phyloP scores from a whole-genome alignment of 2,888 invertebrate genomes.

The Scaptomyza polygonia region DNA sequence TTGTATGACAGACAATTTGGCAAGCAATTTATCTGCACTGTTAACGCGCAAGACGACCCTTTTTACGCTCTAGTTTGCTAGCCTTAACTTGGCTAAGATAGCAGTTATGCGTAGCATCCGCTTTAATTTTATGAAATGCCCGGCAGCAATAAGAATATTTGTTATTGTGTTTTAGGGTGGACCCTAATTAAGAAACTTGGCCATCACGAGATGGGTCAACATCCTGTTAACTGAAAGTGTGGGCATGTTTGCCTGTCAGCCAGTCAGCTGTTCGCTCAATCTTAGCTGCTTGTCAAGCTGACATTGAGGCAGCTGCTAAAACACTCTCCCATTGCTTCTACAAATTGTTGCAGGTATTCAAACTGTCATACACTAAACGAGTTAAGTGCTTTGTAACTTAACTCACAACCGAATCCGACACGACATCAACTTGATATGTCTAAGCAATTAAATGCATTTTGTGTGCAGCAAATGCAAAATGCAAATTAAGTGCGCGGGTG shows the following conservation, averaged over 20 bases:
- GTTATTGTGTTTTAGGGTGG: neutral
- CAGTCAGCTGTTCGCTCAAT: constrained; percentile 1
- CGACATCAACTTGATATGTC: constrained; percentile 46
- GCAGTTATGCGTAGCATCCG: neutral
- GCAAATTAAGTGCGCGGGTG: constrained; percentile 33
- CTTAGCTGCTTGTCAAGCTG: neutral
- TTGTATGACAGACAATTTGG: constrained; percentile 58
- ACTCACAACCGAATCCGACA: constrained; percentile 12
- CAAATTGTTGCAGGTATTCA: constrained; percentile 16
- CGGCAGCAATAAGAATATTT: constrained; percentile 2
- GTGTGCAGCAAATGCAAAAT: constrained; percentile 35
- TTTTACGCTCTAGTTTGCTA: constrained; percentile 44
- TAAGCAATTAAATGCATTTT: constrained; percentile 71
- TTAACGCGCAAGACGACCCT: constrained; percentile 14
- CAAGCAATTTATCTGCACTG: constrained; percentile 57
- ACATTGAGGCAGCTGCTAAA: constrained; percentile 18
- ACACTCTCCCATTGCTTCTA: constrained; percentile 9
- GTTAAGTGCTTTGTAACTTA: constrained; percentile 21
- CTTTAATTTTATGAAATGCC: constrained; percentile 7
- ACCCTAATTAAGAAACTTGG: constrained; percentile 12
- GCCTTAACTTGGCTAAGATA: constrained; percentile 6
- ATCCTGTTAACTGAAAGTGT: neutral
- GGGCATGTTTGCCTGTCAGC: constrained; percentile 2
- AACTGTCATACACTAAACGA: constrained; percentile 8
- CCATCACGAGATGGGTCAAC: constrained; percentile 17